Base-by-base conservation (phyloP, 2,888 invertebrate species). In the Timandra comae region DNA sequence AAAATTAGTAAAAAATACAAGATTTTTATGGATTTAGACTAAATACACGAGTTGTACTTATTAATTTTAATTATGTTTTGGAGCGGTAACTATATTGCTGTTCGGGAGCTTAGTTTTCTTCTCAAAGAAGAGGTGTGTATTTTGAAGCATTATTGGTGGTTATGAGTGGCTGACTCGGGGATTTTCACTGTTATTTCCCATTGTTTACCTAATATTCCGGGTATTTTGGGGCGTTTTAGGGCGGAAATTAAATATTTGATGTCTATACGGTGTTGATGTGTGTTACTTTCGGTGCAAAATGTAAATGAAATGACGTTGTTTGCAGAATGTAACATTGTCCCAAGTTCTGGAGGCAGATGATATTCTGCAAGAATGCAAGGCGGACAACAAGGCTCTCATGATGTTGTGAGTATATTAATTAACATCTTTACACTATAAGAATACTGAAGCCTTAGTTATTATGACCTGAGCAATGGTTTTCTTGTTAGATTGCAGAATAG, bases 321-420 rank as follows among this genome's bases (percentile, higher is more conserved):
- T 89, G 38, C 80, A 98, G 97, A 93, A 95, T 91, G 93, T 96
- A 50, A 95, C 94, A 35, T 87, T 98, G 45, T 90, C 91, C 63
- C 95, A 97, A 77, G 89, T 98, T 49, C 88, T 98, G 89, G 96
- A 98, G 71, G 94, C 96, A 71, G 97, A 97, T 69, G 96, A 97
- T 80, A 93, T 98, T 65, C 89, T 98, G 53, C 96, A 96, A 77
- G 97, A 98, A 88, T 97, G 97, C 79, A 96, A 95, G 86, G 92
- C 92, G 49, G 95, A 94, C 73, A 97, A 97, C 80, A 94, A 93
- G 73, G 92, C 91, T 61, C 88, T 98, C 43, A 90, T 97, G 55
- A 95, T 95, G 71, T 98, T 93, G 97, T 98, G 88, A 94, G 95
- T 91, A 40, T 29, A 16, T 6, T 6, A 16, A 16, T 6, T n/a